Base-by-base conservation (phyloP, 2,888 invertebrate species). In the Ophion ventricosus region DNA sequence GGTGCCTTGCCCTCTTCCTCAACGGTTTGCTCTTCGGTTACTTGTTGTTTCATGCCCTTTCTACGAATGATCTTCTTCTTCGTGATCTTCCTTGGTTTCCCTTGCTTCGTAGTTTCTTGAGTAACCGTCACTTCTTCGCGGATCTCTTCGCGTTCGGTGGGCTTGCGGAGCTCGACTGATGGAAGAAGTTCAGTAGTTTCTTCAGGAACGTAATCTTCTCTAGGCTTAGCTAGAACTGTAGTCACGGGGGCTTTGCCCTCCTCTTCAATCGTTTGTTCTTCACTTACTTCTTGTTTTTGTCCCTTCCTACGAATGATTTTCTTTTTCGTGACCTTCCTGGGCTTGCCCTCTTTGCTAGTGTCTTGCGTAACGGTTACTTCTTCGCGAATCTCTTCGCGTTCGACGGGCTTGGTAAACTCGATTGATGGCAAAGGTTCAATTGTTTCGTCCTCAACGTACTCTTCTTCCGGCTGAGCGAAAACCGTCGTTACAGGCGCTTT, bases 171-270 rank as follows among this genome's bases (percentile, higher is more conserved):
- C 73, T 63, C 64, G 92, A 92, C 2, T 91, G 92, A 64, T 2
- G 35, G 35, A 5, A 35, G 7, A 35, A 35, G 35, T 35, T 35
- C 35, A 35, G 35, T 85, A 2, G 85, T 81, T n/a, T 84, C 66
- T 69, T 86, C 86, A 20, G 54, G 66, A 0, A 67, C 49, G 74
- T 70, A 63, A 86, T 84, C 61, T 54, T 54, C 88, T 43, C 83
- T 87, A 86, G 72, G 61, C 29, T 78, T 64, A 59, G 94, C 92
- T 14, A 92, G 92, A 5, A 94, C 92, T 72, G 92, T 93, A 0
- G 92, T 93, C 0, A 92, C 87, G 0, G 93, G 93, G 11, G 93
- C 91, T 89, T 94, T 93, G 73, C 94, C 94, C 80, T 94, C 94
- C 90, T 94, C 94, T 87, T 67, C 67, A 25, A 67, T 17, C 5